These are phyloP conservation scores for Saxidomus purpurata DNA, from an alignment of 1,140 invertebrate species.

Conservation along the genomic window DNA sequence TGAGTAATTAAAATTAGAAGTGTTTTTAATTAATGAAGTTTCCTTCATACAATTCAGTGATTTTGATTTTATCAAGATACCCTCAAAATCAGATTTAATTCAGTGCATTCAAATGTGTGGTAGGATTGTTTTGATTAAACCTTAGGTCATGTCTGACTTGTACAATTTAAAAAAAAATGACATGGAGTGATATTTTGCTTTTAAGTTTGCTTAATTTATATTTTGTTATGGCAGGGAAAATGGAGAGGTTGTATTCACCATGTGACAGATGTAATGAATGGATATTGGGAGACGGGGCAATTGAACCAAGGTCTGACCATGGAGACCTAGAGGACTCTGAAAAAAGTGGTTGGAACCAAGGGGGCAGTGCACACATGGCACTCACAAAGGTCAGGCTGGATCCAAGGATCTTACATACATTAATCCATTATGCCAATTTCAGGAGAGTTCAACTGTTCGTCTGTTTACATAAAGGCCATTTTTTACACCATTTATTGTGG, in stretches of 20 bases:
- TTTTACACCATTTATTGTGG: no score
- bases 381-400: conserved; percentile 2
- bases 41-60: no score
- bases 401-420: not conserved
- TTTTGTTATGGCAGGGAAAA: not conserved
- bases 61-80: no score
- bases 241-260: not conserved
- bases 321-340: not conserved
- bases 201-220: not conserved
- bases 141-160: no score
- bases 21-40: no score
- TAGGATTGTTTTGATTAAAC: no score
- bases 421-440: not conserved
- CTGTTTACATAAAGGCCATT: no score
- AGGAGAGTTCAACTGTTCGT: no score
- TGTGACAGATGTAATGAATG: not conserved
- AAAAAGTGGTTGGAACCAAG: not conserved
- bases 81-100: no score
- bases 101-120: no score
- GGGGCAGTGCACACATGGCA: not conserved
- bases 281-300: not conserved
- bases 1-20: no score
- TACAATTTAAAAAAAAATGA: not conserved
- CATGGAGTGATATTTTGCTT: not conserved
- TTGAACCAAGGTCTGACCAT: not conserved